phyloP scores from a whole-genome alignment of 2,888 invertebrate genomes.

The Temnothorax unifasciatus region DNA sequence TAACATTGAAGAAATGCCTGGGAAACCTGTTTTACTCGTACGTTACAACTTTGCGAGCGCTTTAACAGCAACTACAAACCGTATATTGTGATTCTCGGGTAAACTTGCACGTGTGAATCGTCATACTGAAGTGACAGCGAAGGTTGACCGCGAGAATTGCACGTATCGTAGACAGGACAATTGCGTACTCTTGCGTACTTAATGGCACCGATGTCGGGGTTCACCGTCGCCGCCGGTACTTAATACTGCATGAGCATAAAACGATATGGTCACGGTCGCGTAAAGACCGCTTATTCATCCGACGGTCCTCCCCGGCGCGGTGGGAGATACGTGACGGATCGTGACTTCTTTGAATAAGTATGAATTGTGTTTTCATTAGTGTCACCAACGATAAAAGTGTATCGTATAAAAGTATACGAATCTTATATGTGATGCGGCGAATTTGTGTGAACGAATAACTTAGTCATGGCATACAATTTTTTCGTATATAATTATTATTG shows the following conservation, averaged over 20 bases:
- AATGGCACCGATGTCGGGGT: conserved; percentile 5
- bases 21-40: background rate
- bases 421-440: background rate
- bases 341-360: background rate
- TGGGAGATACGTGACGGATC: background rate
- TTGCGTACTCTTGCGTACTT: conserved; percentile 14
- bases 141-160: background rate
- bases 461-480: background rate
- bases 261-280: conserved; percentile 48
- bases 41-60: too few relatives aligned
- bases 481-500: background rate
- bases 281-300: conserved; percentile 27
- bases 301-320: background rate
- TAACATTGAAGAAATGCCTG: background rate
- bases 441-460: background rate
- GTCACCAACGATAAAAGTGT: background rate
- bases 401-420: background rate
- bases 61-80: background rate
- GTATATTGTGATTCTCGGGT: background rate
- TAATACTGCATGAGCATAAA: conserved; percentile 34
- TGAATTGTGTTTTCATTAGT: background rate
- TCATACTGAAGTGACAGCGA: conserved; percentile 15
- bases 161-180: too few relatives aligned
- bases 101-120: conserved; percentile 16
- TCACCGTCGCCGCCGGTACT: conserved; percentile 1